Base-by-base conservation (phyloP, 2,113 vertebrate species). In the Climacteris rufus region DNA sequence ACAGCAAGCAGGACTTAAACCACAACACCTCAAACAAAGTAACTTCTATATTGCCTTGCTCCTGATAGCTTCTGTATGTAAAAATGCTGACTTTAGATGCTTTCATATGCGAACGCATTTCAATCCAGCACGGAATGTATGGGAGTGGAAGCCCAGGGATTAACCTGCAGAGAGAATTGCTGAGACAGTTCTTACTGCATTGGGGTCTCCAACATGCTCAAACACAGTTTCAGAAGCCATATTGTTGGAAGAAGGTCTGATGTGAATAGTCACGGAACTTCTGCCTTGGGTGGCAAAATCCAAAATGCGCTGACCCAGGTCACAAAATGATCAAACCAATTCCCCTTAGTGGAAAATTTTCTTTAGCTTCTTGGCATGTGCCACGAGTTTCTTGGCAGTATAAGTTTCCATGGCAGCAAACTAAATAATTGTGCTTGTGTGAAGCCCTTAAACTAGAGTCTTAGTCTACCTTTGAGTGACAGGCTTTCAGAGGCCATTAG, bases 381-480 rank as follows among this genome's bases (percentile, higher is more conserved):
- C 11, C 20, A 39, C 50, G 53, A 65, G 20, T 15, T 7, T 87
- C 20, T 85, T 14, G 49, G 28, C 27, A 63, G 30, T 52, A 5
- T 50, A 68, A 75, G 33, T 90, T 50, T 85, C 59, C 42, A 53
- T 57, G 64, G 49, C 45, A 92, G 86, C 37, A 83, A 53, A 37
- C 35, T 61, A 83, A 90, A 94, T 76, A 87, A 91, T 78, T 94
- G 37, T 61, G 22, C 20, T 84, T 85, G 17, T 80, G 40, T 57
- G 61, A 76, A 72, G 44, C 9, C 61, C 19, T 65, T 77, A 44
- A 83, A 83, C n/a, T 57, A 4, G 37, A 85, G 33, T 85, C 25
- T 45, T 65, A 49, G 31, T 31, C 66, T 77, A 24, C 18, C 8
- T 77, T 70, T 77, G 57, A 90, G 53, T 86, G 83, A 88, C 78